Evolutionary conservation across 2,113 vertebrate genomes (phyloP).

Genomic region (Leptobrachium ailaonicum): DNA sequence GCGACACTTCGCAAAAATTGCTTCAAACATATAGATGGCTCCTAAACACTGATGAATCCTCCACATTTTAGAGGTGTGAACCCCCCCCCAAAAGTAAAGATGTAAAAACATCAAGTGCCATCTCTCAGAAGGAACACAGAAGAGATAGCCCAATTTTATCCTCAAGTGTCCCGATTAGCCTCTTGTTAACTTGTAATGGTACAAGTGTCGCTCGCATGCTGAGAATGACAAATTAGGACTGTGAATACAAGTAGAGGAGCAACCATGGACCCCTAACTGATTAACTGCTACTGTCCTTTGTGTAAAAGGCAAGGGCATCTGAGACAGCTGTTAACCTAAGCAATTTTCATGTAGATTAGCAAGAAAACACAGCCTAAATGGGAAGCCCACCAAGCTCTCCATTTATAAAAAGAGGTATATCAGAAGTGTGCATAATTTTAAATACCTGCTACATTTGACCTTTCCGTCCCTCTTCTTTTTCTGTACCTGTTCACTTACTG

Average conservation of each 20-base stretch:
- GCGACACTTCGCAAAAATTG: too few relatives aligned
- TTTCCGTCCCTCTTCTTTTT: too few relatives aligned
- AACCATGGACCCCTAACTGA: conserved; percentile 58
- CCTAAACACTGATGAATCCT: too few relatives aligned
- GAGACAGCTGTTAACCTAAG: not conserved
- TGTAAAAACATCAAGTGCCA: not conserved
- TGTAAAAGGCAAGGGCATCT: conserved; percentile 41
- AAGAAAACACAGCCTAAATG: too few relatives aligned
- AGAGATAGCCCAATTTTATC: conserved; percentile 19
- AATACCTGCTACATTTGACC: too few relatives aligned
- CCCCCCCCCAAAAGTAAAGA: not conserved
- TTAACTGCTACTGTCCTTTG: conserved; percentile 59
- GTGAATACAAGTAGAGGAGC: conserved; percentile 55
- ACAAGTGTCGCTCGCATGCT: conserved; percentile 26
- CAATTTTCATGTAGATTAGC: not conserved
- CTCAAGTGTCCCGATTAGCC: conserved; percentile 51
- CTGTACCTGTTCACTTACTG: too few relatives aligned
- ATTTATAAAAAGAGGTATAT: too few relatives aligned
- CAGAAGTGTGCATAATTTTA: too few relatives aligned
- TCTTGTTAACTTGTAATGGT: conserved; percentile 46
- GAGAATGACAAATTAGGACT: conserved; percentile 53
- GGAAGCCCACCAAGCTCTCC: too few relatives aligned
- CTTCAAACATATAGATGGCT: too few relatives aligned
- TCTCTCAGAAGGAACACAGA: not conserved
- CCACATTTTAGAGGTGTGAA: not conserved